Percentiles rank a stretch among this genome's conserved stretches.
phyloP scores from a whole-genome alignment of 2,888 invertebrate species.

The Agonopterix arenella region DNA sequence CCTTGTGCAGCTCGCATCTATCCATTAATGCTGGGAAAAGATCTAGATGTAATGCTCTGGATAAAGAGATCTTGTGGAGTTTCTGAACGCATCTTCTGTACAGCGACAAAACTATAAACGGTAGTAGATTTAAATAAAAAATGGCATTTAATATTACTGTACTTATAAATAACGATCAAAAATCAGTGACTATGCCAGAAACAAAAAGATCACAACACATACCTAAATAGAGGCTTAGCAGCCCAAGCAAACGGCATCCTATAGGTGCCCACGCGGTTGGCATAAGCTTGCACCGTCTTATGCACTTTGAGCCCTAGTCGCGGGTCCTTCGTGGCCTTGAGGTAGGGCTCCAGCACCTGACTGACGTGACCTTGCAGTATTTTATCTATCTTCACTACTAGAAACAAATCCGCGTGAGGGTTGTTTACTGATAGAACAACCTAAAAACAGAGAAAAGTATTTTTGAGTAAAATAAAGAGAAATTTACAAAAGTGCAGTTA shows the following conservation, averaged over 20 bases:
- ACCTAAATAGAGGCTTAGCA: slow-evolving; percentile 89
- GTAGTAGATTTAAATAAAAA: too few species aligned
- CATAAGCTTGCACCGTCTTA: slow-evolving; percentile 86
- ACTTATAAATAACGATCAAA: slow-evolving; percentile 1
- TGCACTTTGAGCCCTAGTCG: slow-evolving; percentile 88
- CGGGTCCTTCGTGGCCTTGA: slow-evolving; percentile 88
- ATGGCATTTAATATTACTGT: not conserved
- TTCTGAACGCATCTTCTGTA: too few species aligned
- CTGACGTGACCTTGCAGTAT: slow-evolving; percentile 92
- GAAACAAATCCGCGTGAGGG: slow-evolving; percentile 92
- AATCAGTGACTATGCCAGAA: not conserved
- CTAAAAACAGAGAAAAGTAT: slow-evolving; percentile 55
- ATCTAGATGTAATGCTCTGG: too few species aligned
- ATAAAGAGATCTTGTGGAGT: too few species aligned
- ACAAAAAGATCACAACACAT: not conserved
- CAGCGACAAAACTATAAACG: too few species aligned
- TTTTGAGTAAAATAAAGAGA: not conserved
- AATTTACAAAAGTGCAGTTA: not conserved
- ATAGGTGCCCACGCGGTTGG: slow-evolving; percentile 90
- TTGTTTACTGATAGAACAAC: slow-evolving; percentile 92
- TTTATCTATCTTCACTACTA: slow-evolving; percentile 96
- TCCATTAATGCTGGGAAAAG: too few species aligned
- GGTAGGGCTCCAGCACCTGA: slow-evolving; percentile 91
- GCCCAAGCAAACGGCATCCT: slow-evolving; percentile 99
- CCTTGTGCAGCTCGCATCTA: too few species aligned